Conservation (phyloP, 1,140 invertebrate genomes). For the Drosophila burlai region DNA sequence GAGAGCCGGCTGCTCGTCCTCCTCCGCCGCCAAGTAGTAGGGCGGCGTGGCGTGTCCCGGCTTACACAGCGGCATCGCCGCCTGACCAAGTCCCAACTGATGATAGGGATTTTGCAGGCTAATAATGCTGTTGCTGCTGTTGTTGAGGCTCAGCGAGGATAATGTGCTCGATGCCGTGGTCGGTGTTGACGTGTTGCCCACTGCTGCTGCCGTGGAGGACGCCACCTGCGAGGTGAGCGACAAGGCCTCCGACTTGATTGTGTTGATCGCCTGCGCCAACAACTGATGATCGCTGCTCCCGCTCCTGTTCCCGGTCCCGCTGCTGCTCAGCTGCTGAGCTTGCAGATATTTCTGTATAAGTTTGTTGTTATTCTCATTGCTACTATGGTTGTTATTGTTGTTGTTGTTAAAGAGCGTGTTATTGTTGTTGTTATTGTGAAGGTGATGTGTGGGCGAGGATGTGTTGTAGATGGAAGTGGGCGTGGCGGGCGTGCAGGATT, state of each 20-base stretch:
- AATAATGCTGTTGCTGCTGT: slow-evolving; percentile 67
- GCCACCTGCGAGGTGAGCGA: slow-evolving; percentile 39
- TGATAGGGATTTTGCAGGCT: slow-evolving; percentile 72
- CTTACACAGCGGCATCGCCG: slow-evolving; percentile 63
- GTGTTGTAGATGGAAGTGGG: slow-evolving; percentile 72
- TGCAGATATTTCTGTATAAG: slow-evolving; percentile 82
- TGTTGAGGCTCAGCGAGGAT: slow-evolving; percentile 68
- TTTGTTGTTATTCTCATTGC: slow-evolving; percentile 75
- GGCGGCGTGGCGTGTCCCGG: slow-evolving; percentile 46
- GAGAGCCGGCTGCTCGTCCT: slow-evolving; percentile 38
- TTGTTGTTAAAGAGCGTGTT: slow-evolving; percentile 74
- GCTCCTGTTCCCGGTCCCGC: slow-evolving; percentile 40
- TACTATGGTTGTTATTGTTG: slow-evolving; percentile 60
- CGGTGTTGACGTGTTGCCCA: slow-evolving; percentile 54
- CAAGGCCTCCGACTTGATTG: slow-evolving; percentile 63
- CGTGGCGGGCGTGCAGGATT: slow-evolving; percentile 72
- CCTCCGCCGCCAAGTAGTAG: slow-evolving; percentile 60
- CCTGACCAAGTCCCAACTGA: slow-evolving; percentile 58
- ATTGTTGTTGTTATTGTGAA: slow-evolving; percentile 68
- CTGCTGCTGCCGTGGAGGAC: slow-evolving; percentile 30
- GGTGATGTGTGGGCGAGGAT: slow-evolving; percentile 66
- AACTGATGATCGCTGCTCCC: slow-evolving; percentile 56
- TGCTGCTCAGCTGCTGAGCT: slow-evolving; percentile 68
- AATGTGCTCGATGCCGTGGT: slow-evolving; percentile 76
- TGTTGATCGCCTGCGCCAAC: slow-evolving; percentile 58